Evolutionary conservation across 2,797 vertebrate species (phyloP).

Genomic region (Hybognathus amarus): DNA sequence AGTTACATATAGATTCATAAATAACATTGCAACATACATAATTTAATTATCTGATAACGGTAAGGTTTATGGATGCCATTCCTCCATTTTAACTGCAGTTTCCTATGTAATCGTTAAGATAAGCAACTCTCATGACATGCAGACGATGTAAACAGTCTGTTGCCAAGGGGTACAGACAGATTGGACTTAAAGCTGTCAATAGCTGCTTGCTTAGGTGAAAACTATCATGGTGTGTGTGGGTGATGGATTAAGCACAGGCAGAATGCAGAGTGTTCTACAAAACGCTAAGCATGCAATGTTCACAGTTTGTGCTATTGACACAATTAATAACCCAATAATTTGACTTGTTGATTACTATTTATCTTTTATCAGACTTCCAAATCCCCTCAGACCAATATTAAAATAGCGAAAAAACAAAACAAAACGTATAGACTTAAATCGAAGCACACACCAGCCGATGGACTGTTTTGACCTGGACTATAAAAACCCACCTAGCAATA

Average conservation of each 20-base stretch:
- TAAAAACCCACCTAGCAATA: not conserved
- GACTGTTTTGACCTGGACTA: not conserved
- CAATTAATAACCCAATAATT: not conserved
- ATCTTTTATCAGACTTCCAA: not conserved
- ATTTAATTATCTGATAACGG: conserved; percentile 13
- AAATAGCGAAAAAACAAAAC: too few species aligned
- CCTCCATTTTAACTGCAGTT: not conserved
- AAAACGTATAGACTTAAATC: not conserved
- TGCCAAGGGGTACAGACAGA: conserved; percentile 47
- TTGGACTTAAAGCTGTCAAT: conserved; percentile 33
- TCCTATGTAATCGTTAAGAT: conserved; percentile 50
- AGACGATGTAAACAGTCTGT: conserved; percentile 50
- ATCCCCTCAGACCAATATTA: not conserved
- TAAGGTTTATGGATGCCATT: conserved; percentile 3
- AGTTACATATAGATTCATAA: conserved; percentile 1
- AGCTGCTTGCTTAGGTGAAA: conserved; percentile 31
- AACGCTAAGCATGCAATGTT: not conserved
- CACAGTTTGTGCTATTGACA: not conserved
- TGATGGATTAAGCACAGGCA: not conserved
- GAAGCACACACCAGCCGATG: not conserved
- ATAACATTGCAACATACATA: not conserved
- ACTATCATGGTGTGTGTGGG: conserved; percentile 33
- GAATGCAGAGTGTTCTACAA: not conserved
- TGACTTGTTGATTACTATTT: not conserved
- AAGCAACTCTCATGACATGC: conserved; percentile 46